Percentiles rank a stretch among this genome's conserved stretches.
phyloP scores from a whole-genome alignment of 1,140 invertebrate genomes.

The Orchesella cincta region DNA sequence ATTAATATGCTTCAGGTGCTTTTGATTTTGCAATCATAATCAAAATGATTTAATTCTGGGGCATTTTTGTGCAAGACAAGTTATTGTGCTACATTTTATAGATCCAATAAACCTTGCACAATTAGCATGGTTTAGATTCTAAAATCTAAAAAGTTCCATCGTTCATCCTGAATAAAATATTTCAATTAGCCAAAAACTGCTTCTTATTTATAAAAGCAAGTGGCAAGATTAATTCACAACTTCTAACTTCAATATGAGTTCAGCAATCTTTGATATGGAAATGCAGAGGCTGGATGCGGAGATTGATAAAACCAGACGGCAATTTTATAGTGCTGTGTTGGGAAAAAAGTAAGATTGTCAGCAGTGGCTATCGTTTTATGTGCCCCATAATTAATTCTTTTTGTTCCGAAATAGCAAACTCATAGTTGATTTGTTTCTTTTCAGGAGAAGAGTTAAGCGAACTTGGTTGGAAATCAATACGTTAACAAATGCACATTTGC shows the following conservation, averaged over 20 bases:
- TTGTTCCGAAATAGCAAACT: neutral
- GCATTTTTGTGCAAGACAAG: too few relatives aligned
- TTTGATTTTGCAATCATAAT: too few relatives aligned
- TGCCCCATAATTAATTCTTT: too few relatives aligned
- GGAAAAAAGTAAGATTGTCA: slow-evolving; percentile 34
- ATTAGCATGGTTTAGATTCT: too few relatives aligned
- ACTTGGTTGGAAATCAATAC: slow-evolving; percentile 46
- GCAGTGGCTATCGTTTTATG: neutral
- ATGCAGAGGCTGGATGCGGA: neutral
- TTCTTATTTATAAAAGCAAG: neutral
- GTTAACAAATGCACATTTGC: slow-evolving; percentile 41
- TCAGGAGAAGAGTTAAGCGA: slow-evolving; percentile 38
- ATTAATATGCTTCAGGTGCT: too few relatives aligned
- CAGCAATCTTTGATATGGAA: neutral
- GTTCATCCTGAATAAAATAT: too few relatives aligned
- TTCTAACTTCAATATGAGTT: neutral
- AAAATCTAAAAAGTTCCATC: too few relatives aligned
- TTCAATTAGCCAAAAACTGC: neutral
- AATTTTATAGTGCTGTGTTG: slow-evolving; percentile 29
- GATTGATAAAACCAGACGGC: slow-evolving; percentile 30
- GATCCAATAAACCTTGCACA: too few relatives aligned
- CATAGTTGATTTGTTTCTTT: neutral
- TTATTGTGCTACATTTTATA: too few relatives aligned
- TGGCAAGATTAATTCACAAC: neutral
- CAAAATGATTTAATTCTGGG: too few relatives aligned